Evolutionary conservation across 2,888 invertebrate genomes (phyloP), one percentile per base, ranked within the genome.

Genomic region (Bombylius major): DNA sequence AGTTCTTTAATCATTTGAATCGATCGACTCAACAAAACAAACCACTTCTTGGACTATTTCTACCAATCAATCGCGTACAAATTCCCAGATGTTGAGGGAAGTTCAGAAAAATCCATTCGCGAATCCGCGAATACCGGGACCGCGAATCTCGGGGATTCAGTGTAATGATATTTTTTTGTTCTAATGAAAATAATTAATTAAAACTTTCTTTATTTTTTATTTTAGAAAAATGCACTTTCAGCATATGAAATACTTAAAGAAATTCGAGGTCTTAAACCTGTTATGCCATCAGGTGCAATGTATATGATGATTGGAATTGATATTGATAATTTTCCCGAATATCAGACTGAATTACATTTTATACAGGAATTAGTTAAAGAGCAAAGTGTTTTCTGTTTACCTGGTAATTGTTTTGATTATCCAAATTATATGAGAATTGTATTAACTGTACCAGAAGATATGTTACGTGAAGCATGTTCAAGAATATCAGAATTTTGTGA

Each of bases 281-380:
- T 92, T 54, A 91, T 92, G 87, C 97, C 98, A 1, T 83, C 86
- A 63, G 98, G 97, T 45, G 95, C 97, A 5, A 97, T 99, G 97
- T 99, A 98, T 73, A 95, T 98, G 91, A 95, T 98, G 94, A 87
- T 96, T 65, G 85, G 85, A 66, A 76, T 83, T 46, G 86, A 94
- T 67, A 82, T 90, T 72, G 75, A 81, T 1, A 76, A 82, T 59
- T 98, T 95, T 70, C 89, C 91, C 1, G 78, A 81, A 60, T 89
- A 93, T 65, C 78, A 83, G 62, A 83, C 82, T 64, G 96, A 95
- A 65, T 78, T 90, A 42, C 84, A 91, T 61, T 95, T 99, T 70
- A 89, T 93, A 13, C 87, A 92, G 70, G 80, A 81, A 57, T 72
- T 99, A 69, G 88, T 98, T 55, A 82, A 86, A 50, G 95, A 99